phyloP scores from a whole-genome alignment of 2,797 vertebrate species.

The Monodelphis domestica region DNA sequence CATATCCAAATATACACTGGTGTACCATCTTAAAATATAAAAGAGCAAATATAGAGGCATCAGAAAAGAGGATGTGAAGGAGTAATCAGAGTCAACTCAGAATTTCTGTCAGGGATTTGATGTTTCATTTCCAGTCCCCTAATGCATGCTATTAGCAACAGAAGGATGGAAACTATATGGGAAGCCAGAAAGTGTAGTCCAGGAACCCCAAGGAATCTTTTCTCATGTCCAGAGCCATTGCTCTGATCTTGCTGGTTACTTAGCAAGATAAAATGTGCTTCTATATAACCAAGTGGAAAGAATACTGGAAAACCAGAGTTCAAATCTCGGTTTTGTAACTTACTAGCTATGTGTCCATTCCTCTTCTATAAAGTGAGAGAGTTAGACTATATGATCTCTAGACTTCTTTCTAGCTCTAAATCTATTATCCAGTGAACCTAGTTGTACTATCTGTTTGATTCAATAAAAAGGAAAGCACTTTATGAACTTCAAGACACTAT shows the following conservation, averaged over 20 bases:
- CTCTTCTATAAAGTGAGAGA: background rate
- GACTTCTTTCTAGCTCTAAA: background rate
- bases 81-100: slow-evolving; percentile 21
- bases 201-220: slow-evolving; percentile 7
- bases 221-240: background rate
- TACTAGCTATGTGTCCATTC: background rate
- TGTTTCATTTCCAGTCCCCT: background rate
- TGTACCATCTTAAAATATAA: slow-evolving; percentile 25
- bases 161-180: background rate
- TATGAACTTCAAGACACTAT: background rate
- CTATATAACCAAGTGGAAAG: background rate
- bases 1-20: background rate
- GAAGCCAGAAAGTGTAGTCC: background rate
- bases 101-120: slow-evolving; percentile 13
- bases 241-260: background rate
- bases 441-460: background rate
- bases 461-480: background rate
- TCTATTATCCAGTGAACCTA: background rate
- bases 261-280: slow-evolving; percentile 7
- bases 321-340: background rate
- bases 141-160: background rate
- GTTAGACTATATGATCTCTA: background rate
- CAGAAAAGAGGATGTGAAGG: slow-evolving; percentile 4
- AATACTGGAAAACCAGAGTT: background rate
- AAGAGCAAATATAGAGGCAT: background rate